phyloP scores from a whole-genome alignment of 2,888 invertebrate genomes.

The Silvanus unidentatus region DNA sequence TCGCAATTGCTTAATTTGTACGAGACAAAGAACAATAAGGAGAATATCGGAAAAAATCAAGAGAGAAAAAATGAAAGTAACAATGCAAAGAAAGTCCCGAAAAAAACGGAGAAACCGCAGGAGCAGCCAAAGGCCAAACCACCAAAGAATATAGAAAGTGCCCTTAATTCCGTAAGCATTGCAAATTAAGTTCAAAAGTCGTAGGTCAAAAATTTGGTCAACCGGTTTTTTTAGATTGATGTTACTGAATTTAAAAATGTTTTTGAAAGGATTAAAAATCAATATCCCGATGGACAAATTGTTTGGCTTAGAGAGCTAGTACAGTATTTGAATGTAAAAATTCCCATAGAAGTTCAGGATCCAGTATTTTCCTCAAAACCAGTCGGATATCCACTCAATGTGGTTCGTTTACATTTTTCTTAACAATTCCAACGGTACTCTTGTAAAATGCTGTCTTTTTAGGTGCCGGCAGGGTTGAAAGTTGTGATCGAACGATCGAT shows the following conservation, averaged over 20 bases:
- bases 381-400: constrained; percentile 53
- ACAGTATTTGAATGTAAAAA: constrained; percentile 57
- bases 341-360: constrained; percentile 58
- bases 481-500: constrained; percentile 48
- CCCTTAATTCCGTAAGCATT: constrained; percentile 55
- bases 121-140: constrained; percentile 55
- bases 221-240: constrained; percentile 53
- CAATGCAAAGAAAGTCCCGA: constrained; percentile 23
- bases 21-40: constrained; percentile 57
- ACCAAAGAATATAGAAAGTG: constrained; percentile 62
- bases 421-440: constrained; percentile 21
- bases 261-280: constrained; percentile 54
- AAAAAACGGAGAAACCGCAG: constrained; percentile 28
- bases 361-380: constrained; percentile 55
- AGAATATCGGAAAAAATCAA: constrained; percentile 54
- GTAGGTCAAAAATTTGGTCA: not conserved
- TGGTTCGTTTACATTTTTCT: constrained; percentile 31
- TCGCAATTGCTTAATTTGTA: constrained; percentile 64
- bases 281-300: constrained; percentile 65
- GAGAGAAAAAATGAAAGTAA: constrained; percentile 37
- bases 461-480: constrained; percentile 40
- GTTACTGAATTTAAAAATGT: constrained; percentile 51
- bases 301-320: constrained; percentile 67
- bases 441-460: constrained; percentile 30
- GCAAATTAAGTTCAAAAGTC: constrained; percentile 24